Base-by-base conservation (phyloP, 2,797 vertebrate species). In the Protonibea diacanthus region DNA sequence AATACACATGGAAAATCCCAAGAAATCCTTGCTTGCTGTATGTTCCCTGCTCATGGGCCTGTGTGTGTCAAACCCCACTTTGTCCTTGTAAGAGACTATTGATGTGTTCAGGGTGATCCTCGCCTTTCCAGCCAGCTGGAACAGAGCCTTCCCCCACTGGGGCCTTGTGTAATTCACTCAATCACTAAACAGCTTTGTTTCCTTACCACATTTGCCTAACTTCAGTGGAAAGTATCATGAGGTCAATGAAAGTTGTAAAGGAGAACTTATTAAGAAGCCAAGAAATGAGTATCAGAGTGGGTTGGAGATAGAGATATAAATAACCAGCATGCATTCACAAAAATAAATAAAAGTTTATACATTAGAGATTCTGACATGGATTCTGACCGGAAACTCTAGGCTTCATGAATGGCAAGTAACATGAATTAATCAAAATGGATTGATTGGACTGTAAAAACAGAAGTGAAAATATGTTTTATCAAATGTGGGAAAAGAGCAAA, bases 391-490 rank as follows among this genome's bases (percentile, higher is more conserved):
- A 17, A 59, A 45, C 38, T 12, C 58, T 33, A 20, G 44, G 2
- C 12, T 11, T 23, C 42, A 33, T 67, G 10, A 44, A 23, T 10
- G 3, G 2, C 3, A 1, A 65, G n/a, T 47, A 5, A 7, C 0
- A 5, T 2, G 3, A 57, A 49, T 42, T n/a, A 44, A 64, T 58
- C 1, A 40, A 27, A 40, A 40, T 53, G 0, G 5, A 21, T 44
- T 38, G 33, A 38, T 38, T 38, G 5, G 2, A 55, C 2, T 62
- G 25, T 38, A 74, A 76, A 83, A 71, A 74, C 52, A 83, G 84
- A 76, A 73, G 62, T 83, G 69, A 79, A 63, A 76, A 44, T 10
- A 18, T n/a, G 21, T 55, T 59, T 18, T 23, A 47, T 12, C 4
- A 38, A 51, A 52, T 23, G 17, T 38, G 12, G 25, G 20, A 42